These are phyloP conservation scores for Caenorhabditis afra DNA, from an alignment of 2,888 invertebrate genomes.

Conservation along the genomic window DNA sequence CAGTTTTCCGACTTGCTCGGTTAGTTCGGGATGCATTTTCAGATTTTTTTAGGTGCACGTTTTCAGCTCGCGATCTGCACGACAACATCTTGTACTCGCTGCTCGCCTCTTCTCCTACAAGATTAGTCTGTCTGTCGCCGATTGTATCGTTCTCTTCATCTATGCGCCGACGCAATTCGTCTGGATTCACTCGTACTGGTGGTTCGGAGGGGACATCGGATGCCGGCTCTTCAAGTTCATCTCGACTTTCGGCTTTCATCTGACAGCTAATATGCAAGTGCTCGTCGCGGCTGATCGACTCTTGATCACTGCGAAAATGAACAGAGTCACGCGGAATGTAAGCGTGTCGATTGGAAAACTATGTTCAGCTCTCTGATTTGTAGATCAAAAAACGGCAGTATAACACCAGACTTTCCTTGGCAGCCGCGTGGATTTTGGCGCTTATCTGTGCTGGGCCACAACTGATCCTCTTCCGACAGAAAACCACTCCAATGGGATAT, in stretches of 20 bases:
- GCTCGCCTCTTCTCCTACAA: conserved; percentile 69
- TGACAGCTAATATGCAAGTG: conserved; percentile 75
- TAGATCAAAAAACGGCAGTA: conserved; percentile 60
- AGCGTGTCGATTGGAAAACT: not conserved
- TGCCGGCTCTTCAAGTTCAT: conserved; percentile 70
- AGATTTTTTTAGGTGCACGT: not conserved
- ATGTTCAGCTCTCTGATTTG: not conserved
- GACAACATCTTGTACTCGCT: conserved; percentile 64
- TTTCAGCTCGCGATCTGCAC: conserved; percentile 53
- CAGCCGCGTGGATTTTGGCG: conserved; percentile 66
- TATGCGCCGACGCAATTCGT: conserved; percentile 72
- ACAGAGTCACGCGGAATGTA: conserved; percentile 58
- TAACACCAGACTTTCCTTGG: conserved; percentile 63
- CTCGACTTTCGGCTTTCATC: conserved; percentile 70
- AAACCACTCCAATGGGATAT: conserved; percentile 46
- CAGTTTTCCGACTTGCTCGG: conserved; percentile 55
- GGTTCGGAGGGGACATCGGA: conserved; percentile 68
- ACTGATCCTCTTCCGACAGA: conserved; percentile 63
- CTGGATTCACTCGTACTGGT: conserved; percentile 71
- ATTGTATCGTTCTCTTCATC: conserved; percentile 68
- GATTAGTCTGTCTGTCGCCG: conserved; percentile 68
- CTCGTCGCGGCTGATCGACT: conserved; percentile 71
- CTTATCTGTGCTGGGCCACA: conserved; percentile 69
- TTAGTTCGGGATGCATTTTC: conserved; percentile 4
- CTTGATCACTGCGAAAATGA: conserved; percentile 68